These are phyloP conservation scores for Halictus quadricinctus DNA, from an alignment of 2,888 invertebrate genomes.

Conservation along the genomic window DNA sequence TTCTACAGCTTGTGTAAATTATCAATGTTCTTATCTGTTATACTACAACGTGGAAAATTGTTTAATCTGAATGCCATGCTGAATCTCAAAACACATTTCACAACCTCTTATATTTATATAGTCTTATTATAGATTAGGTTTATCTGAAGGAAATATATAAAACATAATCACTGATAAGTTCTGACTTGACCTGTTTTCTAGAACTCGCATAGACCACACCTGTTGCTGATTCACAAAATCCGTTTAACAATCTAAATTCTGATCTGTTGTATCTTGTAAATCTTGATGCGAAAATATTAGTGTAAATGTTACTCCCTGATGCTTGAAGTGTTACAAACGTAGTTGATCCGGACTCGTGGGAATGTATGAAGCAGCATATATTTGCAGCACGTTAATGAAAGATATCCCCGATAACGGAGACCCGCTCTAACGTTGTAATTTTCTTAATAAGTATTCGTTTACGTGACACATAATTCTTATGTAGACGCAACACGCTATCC, in stretches of 20 bases:
- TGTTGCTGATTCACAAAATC: background rate
- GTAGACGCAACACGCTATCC: constrained; percentile 2
- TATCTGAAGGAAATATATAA: background rate
- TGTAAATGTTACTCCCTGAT: background rate
- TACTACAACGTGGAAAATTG: background rate
- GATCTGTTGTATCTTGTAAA: background rate
- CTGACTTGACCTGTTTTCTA: background rate
- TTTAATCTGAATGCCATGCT: background rate
- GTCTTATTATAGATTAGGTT: background rate
- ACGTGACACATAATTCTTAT: constrained; percentile 23
- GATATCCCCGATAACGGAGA: background rate
- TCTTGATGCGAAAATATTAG: background rate
- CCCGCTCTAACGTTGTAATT: background rate
- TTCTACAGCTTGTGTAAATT: background rate
- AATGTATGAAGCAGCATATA: background rate
- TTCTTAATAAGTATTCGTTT: background rate
- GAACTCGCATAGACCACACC: background rate
- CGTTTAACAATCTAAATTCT: background rate
- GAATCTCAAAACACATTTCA: background rate
- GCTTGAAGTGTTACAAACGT: background rate
- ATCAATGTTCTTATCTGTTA: background rate
- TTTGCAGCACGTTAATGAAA: background rate
- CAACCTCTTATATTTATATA: background rate
- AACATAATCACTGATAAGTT: background rate
- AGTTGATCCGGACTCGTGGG: background rate